Conservation (phyloP, 1,140 invertebrate species). For the Aphaenogaster ashmeadi region DNA sequence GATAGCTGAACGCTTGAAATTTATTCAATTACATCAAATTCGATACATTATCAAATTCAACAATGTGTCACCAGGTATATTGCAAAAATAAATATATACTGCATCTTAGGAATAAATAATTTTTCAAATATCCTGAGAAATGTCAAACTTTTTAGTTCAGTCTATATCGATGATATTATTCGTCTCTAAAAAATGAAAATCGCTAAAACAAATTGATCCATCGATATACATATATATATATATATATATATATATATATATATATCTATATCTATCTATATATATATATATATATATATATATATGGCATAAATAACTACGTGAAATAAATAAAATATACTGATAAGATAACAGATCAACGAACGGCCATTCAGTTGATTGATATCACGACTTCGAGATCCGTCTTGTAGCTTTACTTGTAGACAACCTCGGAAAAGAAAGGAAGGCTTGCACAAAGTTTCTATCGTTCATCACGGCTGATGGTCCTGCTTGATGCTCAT, state of each 20-base stretch:
- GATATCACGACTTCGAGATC: constrained; percentile 8
- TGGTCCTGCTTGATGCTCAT: constrained; percentile 11
- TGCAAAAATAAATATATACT: constrained; percentile 29
- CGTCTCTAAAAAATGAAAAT: not conserved
- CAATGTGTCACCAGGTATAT: not conserved
- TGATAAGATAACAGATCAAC: not conserved
- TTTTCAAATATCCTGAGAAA: not conserved
- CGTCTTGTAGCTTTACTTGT: not conserved
- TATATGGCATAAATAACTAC: not conserved
- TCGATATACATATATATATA: no score
- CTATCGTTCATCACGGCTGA: constrained; percentile 19
- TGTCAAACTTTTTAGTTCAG: not conserved
- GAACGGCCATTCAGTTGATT: not conserved
- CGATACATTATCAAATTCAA: not conserved
- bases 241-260: no score
- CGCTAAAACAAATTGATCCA: not conserved
- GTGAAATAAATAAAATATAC: not conserved
- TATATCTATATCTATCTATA: no score
- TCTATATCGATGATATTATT: not conserved
- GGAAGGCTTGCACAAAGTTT: not conserved
- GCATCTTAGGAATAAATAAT: not conserved
- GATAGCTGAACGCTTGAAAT: not conserved
- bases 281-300: no score
- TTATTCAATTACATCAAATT: constrained; percentile 26
- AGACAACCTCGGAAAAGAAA: not conserved